Percentiles rank a stretch among this genome's conserved stretches.
Evolutionary conservation across 2,888 invertebrate species (phyloP).

Genomic region (Euclidia mi): DNA sequence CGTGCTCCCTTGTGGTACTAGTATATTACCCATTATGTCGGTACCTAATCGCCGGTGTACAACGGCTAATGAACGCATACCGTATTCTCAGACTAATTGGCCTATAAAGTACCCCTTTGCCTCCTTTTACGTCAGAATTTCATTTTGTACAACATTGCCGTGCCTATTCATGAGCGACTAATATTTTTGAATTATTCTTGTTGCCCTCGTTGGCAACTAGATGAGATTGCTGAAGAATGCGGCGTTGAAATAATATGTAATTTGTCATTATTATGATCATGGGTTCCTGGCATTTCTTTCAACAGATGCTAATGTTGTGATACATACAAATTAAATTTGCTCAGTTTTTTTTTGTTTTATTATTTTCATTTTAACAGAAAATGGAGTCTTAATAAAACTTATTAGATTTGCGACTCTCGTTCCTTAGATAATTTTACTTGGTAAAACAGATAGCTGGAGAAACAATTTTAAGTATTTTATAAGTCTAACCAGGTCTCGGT

Average conservation of each 20-base stretch:
- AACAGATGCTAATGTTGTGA: not conserved
- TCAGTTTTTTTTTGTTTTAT: conserved; percentile 28
- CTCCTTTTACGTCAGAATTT: conserved; percentile 64
- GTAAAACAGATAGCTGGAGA: conserved; percentile 38
- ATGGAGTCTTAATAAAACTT: conserved; percentile 46
- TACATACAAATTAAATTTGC: too few species aligned
- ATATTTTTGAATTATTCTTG: conserved; percentile 35
- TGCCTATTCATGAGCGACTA: conserved; percentile 37
- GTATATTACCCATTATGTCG: conserved; percentile 39
- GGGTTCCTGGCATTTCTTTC: not conserved
- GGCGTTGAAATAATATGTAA: conserved; percentile 20
- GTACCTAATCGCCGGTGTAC: conserved; percentile 63
- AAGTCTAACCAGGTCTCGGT: too few species aligned
- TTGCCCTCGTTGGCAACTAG: conserved; percentile 23
- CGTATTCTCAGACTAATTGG: conserved; percentile 78
- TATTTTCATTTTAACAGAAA: conserved; percentile 45
- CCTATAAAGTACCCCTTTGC: conserved; percentile 72
- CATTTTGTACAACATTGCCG: conserved; percentile 60
- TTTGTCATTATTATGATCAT: conserved; percentile 20
- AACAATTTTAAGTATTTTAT: conserved; percentile 4
- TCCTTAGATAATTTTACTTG: conserved; percentile 42
- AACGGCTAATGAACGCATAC: conserved; percentile 72
- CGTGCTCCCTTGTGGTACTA: conserved; percentile 21
- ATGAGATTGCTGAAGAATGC: conserved; percentile 14
- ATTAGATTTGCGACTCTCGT: conserved; percentile 32